phyloP scores from a whole-genome alignment of 1,140 invertebrate species.

The Monochamus saltuarius region DNA sequence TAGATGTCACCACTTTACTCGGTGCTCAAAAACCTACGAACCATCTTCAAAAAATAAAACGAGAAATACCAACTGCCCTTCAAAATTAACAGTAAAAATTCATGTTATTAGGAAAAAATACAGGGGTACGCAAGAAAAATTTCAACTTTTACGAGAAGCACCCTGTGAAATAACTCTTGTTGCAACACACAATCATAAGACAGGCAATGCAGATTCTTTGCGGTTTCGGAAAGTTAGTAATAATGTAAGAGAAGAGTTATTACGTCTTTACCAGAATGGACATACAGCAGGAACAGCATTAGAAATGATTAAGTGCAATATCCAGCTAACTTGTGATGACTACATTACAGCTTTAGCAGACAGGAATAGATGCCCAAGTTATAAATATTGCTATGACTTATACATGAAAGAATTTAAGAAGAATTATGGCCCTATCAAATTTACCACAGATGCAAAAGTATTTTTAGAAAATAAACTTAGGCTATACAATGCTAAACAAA shows the following conservation, averaged over 20 bases:
- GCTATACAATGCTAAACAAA: not conserved
- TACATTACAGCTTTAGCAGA: not conserved
- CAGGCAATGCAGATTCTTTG: not conserved
- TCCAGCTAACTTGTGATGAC: not conserved
- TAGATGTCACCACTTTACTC: slow-evolving; percentile 7
- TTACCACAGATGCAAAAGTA: not conserved
- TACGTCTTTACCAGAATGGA: slow-evolving; percentile 1
- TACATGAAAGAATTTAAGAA: slow-evolving; percentile 14
- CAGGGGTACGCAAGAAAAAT: not conserved
- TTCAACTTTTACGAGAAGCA: not conserved
- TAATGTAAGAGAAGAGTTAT: slow-evolving; percentile 2
- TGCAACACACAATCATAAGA: slow-evolving; percentile 12
- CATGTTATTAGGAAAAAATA: not conserved
- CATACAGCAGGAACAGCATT: not conserved
- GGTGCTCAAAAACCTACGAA: not conserved
- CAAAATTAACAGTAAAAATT: slow-evolving; percentile 12
- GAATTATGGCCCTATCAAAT: slow-evolving; percentile 2
- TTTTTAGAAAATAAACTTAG: not conserved
- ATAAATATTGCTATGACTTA: slow-evolving; percentile 6
- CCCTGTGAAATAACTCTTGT: slow-evolving; percentile 14
- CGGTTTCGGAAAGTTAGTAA: slow-evolving; percentile 6
- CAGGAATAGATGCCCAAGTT: slow-evolving; percentile 8
- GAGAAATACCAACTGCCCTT: slow-evolving; percentile 17
- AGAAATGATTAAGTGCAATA: no score
- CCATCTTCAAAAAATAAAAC: not conserved